Evolutionary conservation across 2,797 vertebrate genomes (phyloP).

Genomic region (Phoeniculus purpureus): DNA sequence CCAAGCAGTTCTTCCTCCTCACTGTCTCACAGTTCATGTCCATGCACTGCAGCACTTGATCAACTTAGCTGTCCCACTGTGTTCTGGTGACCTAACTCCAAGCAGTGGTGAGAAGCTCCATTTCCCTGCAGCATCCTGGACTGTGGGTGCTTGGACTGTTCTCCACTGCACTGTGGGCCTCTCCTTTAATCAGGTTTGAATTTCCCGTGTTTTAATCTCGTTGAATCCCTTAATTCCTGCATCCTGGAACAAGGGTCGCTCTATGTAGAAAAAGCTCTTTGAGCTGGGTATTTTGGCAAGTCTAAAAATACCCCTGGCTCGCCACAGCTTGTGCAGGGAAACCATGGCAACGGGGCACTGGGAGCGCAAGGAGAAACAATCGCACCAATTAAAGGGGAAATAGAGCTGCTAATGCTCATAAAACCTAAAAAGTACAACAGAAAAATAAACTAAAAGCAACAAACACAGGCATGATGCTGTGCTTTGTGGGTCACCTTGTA

Average conservation of each 20-base stretch:
- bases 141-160: fast-evolving
- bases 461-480: not conserved
- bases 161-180: fast-evolving
- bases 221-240: not conserved
- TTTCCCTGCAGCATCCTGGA: not conserved
- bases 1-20: not conserved
- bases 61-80: fast-evolving
- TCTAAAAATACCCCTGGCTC: slow-evolving; percentile 48
- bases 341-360: slow-evolving; percentile 28
- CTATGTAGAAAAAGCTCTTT: not conserved
- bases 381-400: slow-evolving; percentile 9
- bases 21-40: not conserved
- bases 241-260: not conserved
- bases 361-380: slow-evolving; percentile 45
- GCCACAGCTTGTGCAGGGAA: not conserved
- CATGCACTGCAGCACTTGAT: fast-evolving
- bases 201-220: slow-evolving; percentile 48
- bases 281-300: not conserved
- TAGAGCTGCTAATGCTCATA: not conserved
- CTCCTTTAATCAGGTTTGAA: not conserved
- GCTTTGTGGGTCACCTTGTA: too few relatives aligned
- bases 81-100: not conserved
- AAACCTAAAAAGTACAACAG: not conserved
- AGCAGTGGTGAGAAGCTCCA: not conserved
- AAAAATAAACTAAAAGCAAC: too few relatives aligned